Evolutionary conservation across 2,888 invertebrate species (phyloP), one percentile per base, ranked within the genome.

Genomic region (Caenorhabditis imperialis): DNA sequence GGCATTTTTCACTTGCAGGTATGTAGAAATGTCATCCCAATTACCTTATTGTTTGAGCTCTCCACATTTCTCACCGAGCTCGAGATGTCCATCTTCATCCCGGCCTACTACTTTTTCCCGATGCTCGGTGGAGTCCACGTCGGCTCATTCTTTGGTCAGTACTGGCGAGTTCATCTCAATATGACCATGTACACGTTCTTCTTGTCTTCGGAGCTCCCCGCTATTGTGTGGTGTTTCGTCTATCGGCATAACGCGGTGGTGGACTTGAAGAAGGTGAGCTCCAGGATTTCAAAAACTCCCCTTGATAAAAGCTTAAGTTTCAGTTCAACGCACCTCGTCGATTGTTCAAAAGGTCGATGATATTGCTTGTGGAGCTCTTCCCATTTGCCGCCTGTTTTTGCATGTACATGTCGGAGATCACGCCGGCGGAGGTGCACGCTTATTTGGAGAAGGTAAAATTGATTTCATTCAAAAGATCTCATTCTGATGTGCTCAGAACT

Each of bases 61-160:
- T 42, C 27, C 33, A 1, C 44, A 12, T 55, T 55, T 25, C 35
- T 55, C 16, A 37, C 37, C 18, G 55, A 55, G 30, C 18, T 30
- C 23, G 23, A 44, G 3, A 55, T 55, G 44, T 55, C 55, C 10
- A 20, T 35, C 8, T 3, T 44, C 7, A 2, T 30, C 14, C 25
- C 55, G 4, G 55, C 42, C 20, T 44, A 30, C 42, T 55, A 55
- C 27, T 55, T 42, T 25, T 55, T 55, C 27, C 55, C 55, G 18
- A 7, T 55, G 30, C 44, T 55, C 20, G 55, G 25, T 18, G 55
- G 55, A 7, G 27, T 16, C 44, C 27, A 23, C 30, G 18, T 16
- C 8, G 7, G 8, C 25, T 1, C 16, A 2, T 27, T 48, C 10
- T 23, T 16, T 16, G 6, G 10, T 5, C 20, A 12, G 8, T 48